Evolutionary conservation across 2,888 invertebrate species (phyloP).

Genomic region (Temnothorax ravouxi): DNA sequence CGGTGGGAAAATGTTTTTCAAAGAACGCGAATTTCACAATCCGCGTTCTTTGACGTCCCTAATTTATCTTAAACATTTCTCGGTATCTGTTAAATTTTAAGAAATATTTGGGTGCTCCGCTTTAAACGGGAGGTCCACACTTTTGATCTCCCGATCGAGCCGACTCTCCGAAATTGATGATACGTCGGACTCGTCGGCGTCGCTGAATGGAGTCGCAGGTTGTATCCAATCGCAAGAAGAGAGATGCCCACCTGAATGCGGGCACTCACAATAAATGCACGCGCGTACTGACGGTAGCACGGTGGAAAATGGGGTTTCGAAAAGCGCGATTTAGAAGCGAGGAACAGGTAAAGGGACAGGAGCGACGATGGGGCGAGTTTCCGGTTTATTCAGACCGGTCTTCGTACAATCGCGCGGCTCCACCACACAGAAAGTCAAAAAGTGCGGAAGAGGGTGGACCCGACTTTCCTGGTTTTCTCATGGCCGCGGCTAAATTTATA

Average conservation of each 20-base stretch:
- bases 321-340: constrained; percentile 60
- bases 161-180: constrained; percentile 47
- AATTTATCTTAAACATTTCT: constrained; percentile 17
- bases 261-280: constrained; percentile 53
- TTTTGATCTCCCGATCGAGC: constrained; percentile 19
- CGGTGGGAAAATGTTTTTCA: not conserved
- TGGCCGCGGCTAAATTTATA: constrained; percentile 68
- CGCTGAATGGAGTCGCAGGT: constrained; percentile 61
- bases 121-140: not conserved
- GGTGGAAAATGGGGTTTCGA: constrained; percentile 36
- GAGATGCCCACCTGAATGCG: constrained; percentile 60
- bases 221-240: constrained; percentile 63
- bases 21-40: constrained; percentile 1
- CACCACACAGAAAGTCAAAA: constrained; percentile 79
- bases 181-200: constrained; percentile 45
- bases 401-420: constrained; percentile 70
- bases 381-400: constrained; percentile 78
- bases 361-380: constrained; percentile 76
- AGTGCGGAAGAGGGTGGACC: constrained; percentile 80
- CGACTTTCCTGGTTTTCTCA: constrained; percentile 73
- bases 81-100: not conserved
- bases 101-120: constrained; percentile 24
- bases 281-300: constrained; percentile 40
- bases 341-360: constrained; percentile 74
- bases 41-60: not conserved